A percentile compares a stretch with the other conserved stretches of the same genome.
phyloP scores from a whole-genome alignment of 2,888 invertebrate genomes.

The Netelia virgata region DNA sequence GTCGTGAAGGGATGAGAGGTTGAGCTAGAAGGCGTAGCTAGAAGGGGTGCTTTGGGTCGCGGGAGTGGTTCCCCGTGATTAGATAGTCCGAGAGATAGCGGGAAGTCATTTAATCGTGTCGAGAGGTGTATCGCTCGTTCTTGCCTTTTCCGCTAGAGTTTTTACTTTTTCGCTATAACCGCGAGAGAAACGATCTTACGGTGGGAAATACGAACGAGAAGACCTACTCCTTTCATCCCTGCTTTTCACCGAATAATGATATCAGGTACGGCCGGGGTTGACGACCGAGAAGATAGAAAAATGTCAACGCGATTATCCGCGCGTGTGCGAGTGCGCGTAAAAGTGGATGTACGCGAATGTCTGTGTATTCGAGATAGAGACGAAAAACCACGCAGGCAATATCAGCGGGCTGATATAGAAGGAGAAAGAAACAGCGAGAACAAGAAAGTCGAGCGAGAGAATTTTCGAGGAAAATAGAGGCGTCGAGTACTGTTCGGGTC shows the following conservation, averaged over 20 bases:
- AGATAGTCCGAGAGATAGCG: slow-evolving; percentile 35
- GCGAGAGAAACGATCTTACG: slow-evolving; percentile 2
- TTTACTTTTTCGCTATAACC: background rate
- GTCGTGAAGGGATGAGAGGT: no score
- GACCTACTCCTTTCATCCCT: background rate
- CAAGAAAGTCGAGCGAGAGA: background rate
- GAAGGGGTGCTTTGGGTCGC: slow-evolving; percentile 34
- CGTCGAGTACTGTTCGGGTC: slow-evolving; percentile 45
- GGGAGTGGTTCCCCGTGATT: slow-evolving; percentile 49
- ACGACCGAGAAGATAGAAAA: slow-evolving; percentile 27
- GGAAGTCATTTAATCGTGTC: slow-evolving; percentile 39
- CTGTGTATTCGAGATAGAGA: slow-evolving; percentile 21
- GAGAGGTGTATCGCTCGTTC: background rate
- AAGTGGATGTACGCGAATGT: background rate
- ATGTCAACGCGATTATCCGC: slow-evolving; percentile 5
- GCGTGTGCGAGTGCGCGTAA: background rate
- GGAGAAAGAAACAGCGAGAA: background rate
- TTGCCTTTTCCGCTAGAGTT: background rate
- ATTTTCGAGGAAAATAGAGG: slow-evolving; percentile 41
- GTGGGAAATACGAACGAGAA: slow-evolving; percentile 17
- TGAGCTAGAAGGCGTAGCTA: slow-evolving; percentile 3
- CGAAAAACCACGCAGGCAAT: slow-evolving; percentile 6
- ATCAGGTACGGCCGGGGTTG: slow-evolving; percentile 15
- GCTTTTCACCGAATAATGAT: background rate
- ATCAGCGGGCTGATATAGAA: background rate